These are phyloP conservation scores for Rhinoraja longicauda DNA, from an alignment of 2,797 vertebrate genomes.

Conservation along the genomic window DNA sequence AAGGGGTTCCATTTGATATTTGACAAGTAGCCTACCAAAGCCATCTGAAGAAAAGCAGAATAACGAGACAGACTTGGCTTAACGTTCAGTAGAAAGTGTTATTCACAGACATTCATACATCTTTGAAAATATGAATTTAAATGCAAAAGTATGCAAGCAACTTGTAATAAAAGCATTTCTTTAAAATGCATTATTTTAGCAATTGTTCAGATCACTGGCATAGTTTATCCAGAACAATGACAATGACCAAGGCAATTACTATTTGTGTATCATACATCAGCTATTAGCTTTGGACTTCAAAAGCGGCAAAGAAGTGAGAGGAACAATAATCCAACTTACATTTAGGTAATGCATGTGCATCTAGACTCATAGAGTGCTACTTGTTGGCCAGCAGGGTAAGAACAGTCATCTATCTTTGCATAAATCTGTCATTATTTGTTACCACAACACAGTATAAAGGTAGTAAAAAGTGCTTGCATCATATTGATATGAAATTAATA, in stretches of 20 bases:
- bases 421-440: conserved; percentile 79
- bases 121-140: not conserved
- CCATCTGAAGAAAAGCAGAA: not conserved
- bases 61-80: not conserved
- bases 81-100: not conserved
- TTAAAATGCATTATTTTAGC: not conserved
- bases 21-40: conserved; percentile 26
- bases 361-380: conserved; percentile 90
- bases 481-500: not conserved
- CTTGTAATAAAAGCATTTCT: not conserved
- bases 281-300: conserved; percentile 84
- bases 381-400: conserved; percentile 88
- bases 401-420: conserved; percentile 91
- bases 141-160: not conserved
- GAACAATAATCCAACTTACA: conserved; percentile 78
- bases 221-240: conserved; percentile 73
- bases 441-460: conserved; percentile 60
- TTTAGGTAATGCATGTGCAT: conserved; percentile 83
- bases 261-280: conserved; percentile 78
- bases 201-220: conserved; percentile 43
- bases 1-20: conserved; percentile 3
- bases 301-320: conserved; percentile 70
- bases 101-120: not conserved
- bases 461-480: conserved; percentile 64
- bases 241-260: conserved; percentile 72